Evolutionary conservation across 2,888 invertebrate species (phyloP).

Genomic region (Subacronicta megacephala): DNA sequence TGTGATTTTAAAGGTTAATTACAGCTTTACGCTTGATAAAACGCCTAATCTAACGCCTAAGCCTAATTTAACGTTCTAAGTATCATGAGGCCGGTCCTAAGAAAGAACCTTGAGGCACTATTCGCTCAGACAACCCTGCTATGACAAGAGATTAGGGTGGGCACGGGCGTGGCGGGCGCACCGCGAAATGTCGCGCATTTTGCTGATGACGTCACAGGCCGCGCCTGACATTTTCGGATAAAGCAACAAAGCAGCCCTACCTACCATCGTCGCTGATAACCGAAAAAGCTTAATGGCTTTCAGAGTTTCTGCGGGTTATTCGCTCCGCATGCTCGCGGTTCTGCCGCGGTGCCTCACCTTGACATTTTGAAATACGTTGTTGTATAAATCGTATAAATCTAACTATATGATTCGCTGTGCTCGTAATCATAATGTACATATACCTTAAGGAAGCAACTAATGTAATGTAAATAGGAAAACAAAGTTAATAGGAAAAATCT

Average conservation of each 20-base stretch:
- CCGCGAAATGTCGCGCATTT: slow-evolving; percentile 87
- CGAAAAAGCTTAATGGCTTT: slow-evolving; percentile 81
- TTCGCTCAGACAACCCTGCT: slow-evolving; percentile 78
- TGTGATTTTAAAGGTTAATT: too few species aligned
- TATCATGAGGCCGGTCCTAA: slow-evolving; percentile 71
- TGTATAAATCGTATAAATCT: slow-evolving; percentile 17
- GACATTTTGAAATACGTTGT: slow-evolving; percentile 72
- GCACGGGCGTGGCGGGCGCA: slow-evolving; percentile 80
- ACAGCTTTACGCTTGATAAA: too few species aligned
- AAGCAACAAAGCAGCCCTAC: slow-evolving; percentile 86
- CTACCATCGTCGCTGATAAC: slow-evolving; percentile 81
- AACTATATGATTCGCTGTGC: slow-evolving; percentile 31
- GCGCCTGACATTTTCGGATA: slow-evolving; percentile 86
- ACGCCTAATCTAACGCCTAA: too few species aligned
- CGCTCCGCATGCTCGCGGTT: slow-evolving; percentile 70
- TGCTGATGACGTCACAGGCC: slow-evolving; percentile 84
- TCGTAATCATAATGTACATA: too few species aligned
- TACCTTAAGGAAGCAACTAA: too few species aligned
- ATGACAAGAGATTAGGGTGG: slow-evolving; percentile 84
- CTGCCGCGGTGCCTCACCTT: slow-evolving; percentile 72
- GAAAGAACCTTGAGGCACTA: slow-evolving; percentile 70
- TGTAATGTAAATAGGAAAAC: slow-evolving; percentile 12
- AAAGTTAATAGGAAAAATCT: too few species aligned
- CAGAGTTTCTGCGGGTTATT: slow-evolving; percentile 77
- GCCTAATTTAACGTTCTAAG: too few species aligned